Conservation (phyloP, 53 echinoderm and acorn worm species). For the Stichopus horrens region DNA sequence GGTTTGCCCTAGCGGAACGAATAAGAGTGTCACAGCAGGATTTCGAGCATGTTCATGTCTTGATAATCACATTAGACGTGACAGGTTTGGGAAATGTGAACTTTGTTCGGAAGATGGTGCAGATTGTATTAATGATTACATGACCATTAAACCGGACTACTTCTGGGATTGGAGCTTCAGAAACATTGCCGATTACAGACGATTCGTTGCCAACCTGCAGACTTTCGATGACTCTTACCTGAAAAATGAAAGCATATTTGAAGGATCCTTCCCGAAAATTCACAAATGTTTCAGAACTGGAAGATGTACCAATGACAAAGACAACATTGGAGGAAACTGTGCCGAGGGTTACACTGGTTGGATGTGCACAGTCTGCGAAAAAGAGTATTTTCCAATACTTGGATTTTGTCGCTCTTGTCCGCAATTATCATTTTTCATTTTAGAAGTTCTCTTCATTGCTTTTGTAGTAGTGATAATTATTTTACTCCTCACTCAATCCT, state of each 20-base stretch:
- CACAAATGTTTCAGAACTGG: conserved; percentile 35
- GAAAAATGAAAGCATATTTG: not conserved
- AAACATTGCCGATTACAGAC: conserved; percentile 9
- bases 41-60: conserved; percentile 49
- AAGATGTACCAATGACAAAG: conserved; percentile 16
- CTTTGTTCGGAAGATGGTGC: conserved; percentile 24
- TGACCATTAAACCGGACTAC: conserved; percentile 17
- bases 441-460: not conserved
- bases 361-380: conserved; percentile 37
- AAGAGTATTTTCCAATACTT: conserved; percentile 6
- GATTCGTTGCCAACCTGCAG: conserved; percentile 4
- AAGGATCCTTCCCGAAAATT: conserved; percentile 14
- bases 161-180: conserved; percentile 52
- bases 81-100: conserved; percentile 44
- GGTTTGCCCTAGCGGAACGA: conserved; percentile 48
- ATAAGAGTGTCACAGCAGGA: conserved; percentile 30
- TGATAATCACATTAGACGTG: conserved; percentile 17
- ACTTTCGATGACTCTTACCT: conserved; percentile 5
- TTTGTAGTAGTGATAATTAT: not conserved
- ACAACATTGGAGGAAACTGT: conserved; percentile 12
- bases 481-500: not conserved
- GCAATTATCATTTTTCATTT: not conserved
- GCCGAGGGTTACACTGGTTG: conserved; percentile 44
- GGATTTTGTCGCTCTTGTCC: conserved; percentile 26
- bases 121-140: conserved; percentile 15